Base-by-base conservation (phyloP, 2,113 vertebrate species). In the Geococcyx californianus region DNA sequence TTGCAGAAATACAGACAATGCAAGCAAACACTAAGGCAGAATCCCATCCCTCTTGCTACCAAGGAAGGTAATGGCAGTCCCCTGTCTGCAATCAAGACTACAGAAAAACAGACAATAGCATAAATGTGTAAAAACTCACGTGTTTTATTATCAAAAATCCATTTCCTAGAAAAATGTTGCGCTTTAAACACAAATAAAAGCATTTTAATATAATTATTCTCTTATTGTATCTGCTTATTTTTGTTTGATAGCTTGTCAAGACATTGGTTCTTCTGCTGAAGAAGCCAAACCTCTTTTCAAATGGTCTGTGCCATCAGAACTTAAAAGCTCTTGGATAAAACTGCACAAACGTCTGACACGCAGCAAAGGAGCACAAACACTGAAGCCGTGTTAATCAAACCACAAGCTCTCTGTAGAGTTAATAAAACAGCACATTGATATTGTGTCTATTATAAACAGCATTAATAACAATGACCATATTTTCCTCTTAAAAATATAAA, bases 361-460 rank as follows among this genome's bases (percentile, higher is more conserved):
- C 1, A 73, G 68, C 28, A 21, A 60, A 51, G 47, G 12, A 55
- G 24, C 25, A 34, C 33, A 15, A 63, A 28, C n/a, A 23, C 60
- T 5, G 20, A 29, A 67, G 25, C 19, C 7, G 2, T 1, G 3
- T 31, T 28, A 63, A 62, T 13, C 29, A n/a, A 70, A 36, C n/a
- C 51, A 31, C 42, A 45, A 28, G n/a, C 15, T 10, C 5, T 9
- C 29, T 24, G 8, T 14, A 31, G 84, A 89, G 63, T 25, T 64
- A 82, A 67, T 6, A 5, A 0, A 81, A 13, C 23, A 16, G 10
- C 0, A 9, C 5, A 6, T 2, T 38, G 29, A 10, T 3, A 51
- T 0, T 49, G 44, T 4, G 36, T 1, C 28, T 66, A 1, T 47
- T 40, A 42, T 1, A 44, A 90, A 31, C 15, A 4, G 3, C 2